Percentiles rank a stretch among this genome's conserved stretches.
These are phyloP conservation scores for Hypothenemus hampei DNA, from an alignment of 1,140 invertebrate species.

Conservation along the genomic window DNA sequence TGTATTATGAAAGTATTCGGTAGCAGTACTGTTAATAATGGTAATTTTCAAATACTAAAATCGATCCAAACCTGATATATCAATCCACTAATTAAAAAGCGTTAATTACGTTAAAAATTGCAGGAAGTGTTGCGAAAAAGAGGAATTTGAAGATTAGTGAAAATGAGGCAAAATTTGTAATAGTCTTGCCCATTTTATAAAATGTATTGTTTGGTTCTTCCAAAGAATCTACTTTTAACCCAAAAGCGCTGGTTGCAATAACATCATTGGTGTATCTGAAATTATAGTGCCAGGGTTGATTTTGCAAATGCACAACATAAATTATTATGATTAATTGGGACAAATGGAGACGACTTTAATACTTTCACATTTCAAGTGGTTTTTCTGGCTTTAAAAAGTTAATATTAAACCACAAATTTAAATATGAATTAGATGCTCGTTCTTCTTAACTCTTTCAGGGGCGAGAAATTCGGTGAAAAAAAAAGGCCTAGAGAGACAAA, in stretches of 20 bases:
- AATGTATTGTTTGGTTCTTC: conserved; percentile 43
- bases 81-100: not conserved
- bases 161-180: conserved; percentile 20
- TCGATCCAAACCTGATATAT: not conserved
- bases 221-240: conserved; percentile 43
- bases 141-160: not conserved
- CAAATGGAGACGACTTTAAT: too few relatives aligned
- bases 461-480: too few relatives aligned
- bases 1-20: conserved; percentile 33
- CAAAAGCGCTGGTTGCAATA: conserved; percentile 44
- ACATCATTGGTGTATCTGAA: conserved; percentile 44
- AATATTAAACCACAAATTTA: too few relatives aligned
- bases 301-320: not conserved
- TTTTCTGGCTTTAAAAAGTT: too few relatives aligned
- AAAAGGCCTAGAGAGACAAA: too few relatives aligned
- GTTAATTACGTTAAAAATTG: not conserved
- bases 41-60: conserved; percentile 11
- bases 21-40: conserved; percentile 15
- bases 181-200: conserved; percentile 38
- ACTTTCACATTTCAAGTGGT: too few relatives aligned
- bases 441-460: too few relatives aligned
- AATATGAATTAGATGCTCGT: too few relatives aligned
- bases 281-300: not conserved
- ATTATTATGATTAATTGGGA: too few relatives aligned
- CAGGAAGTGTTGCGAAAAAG: not conserved